phyloP scores from a whole-genome alignment of 2,797 vertebrate genomes.

The Erethizon dorsatum region DNA sequence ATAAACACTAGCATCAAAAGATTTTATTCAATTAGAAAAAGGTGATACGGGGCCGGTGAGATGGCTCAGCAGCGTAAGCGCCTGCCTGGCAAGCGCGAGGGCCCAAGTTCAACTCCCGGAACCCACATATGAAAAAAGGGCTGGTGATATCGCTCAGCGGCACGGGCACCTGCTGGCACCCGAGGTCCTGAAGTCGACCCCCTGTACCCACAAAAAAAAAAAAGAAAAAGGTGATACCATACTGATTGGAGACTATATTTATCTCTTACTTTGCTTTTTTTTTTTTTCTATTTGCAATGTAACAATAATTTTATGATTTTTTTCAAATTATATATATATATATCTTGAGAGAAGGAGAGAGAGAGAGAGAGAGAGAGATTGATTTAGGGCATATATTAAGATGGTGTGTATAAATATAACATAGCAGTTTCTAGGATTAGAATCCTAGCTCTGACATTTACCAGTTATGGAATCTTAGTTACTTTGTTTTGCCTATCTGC shows the following conservation, averaged over 20 bases:
- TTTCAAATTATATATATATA: background rate
- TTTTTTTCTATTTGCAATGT: background rate
- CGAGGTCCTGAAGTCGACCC: too few species aligned
- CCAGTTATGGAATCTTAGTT: background rate
- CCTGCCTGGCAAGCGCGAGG: too few species aligned
- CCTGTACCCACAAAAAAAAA: too few species aligned
- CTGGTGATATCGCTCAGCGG: too few species aligned
- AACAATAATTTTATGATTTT: background rate
- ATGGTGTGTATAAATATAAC: background rate
- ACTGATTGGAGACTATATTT: background rate
- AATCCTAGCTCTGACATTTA: background rate
- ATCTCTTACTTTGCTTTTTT: background rate
- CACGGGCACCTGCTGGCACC: too few species aligned
- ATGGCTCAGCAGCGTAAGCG: too few species aligned
- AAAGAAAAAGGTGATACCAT: background rate
- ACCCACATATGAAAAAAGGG: too few species aligned
- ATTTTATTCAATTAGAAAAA: conserved; percentile 14
- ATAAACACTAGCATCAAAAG: background rate
- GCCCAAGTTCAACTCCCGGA: too few species aligned
- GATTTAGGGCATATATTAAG: background rate
- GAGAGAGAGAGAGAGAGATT: background rate
- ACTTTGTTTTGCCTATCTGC: background rate
- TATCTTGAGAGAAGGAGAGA: too few species aligned
- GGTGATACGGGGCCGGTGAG: too few species aligned
- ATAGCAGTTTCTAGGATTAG: background rate